Evolutionary conservation across 1,140 invertebrate species (phyloP), one percentile per base, ranked within the genome.

Genomic region (Zophobas atratus): DNA sequence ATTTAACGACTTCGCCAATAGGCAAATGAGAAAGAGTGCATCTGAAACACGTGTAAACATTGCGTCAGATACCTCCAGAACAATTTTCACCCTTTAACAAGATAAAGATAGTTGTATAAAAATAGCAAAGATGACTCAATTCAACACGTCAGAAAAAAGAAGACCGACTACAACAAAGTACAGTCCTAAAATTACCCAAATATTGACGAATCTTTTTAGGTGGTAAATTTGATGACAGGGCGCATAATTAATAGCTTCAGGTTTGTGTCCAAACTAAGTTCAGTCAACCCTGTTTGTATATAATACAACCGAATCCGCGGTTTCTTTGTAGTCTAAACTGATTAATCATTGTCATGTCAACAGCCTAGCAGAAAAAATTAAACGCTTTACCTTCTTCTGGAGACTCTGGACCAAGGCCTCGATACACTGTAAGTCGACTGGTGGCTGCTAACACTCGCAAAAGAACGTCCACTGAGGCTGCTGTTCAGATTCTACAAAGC

Each of bases 391-490:
- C 81, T 80, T 76, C 80, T 72, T 79, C 80, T 80, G 75, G 79
- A 84, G 55, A 81, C 48, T 57, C 81, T 79, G 32, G 79, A 78
- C 60, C 81, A 82, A 36, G 78, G 75, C 57, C 70, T 82, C n/a
- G 77, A 77, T 53, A 79, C 72, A 76, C 80, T 82, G 32, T 70
- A 81, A 1, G 76, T 83, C 35, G 81, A 81, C 56, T 80, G 77
- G 36, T 81, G 76, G 57, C 81, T 82, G 38, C 78, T 81, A 34
- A 80, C 63, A 70, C 81, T 82, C 39, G 73, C 74, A 80, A 81
- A 83, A 67, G 80, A 81, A 70, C 78, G 78, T 76, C 76, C 81
- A 72, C 79, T 83, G 8, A 67, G 77, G 79, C 74, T 82, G 60
- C 48, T 74, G 57, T 75, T 75, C 55, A 57, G 35, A 75, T 57